A percentile compares a stretch with the other conserved stretches of the same genome.
phyloP scores from a whole-genome alignment of 2,888 invertebrate genomes.

The Synanthedon myopaeformis region DNA sequence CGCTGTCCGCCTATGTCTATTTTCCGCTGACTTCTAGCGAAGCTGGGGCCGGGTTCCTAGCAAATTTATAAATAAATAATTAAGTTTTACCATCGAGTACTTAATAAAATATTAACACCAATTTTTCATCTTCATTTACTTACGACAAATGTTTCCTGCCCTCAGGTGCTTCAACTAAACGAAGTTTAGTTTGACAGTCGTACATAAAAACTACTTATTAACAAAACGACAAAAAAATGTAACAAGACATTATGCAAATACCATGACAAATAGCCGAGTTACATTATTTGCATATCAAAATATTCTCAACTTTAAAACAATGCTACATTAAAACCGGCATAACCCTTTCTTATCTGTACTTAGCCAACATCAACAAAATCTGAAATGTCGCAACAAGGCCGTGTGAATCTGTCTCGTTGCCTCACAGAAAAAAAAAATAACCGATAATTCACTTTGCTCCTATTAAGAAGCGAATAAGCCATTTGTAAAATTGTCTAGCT shows the following conservation, averaged over 20 bases:
- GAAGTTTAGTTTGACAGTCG: too few species aligned
- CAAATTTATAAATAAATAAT: too few species aligned
- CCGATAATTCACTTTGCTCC: slow-evolving; percentile 47
- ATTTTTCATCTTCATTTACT: too few species aligned
- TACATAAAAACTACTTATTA: too few species aligned
- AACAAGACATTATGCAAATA: slow-evolving; percentile 15
- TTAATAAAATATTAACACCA: too few species aligned
- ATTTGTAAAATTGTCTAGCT: slow-evolving; percentile 56
- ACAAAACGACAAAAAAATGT: not conserved
- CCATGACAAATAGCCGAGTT: slow-evolving; percentile 13
- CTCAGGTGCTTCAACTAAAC: too few species aligned
- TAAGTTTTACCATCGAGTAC: too few species aligned
- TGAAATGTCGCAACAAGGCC: slow-evolving; percentile 54
- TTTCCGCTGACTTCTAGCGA: too few species aligned
- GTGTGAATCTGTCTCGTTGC: slow-evolving; percentile 51
- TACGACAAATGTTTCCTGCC: too few species aligned
- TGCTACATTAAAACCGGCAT: slow-evolving; percentile 47
- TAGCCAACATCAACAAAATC: slow-evolving; percentile 43
- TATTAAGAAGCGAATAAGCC: slow-evolving; percentile 44
- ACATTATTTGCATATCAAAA: slow-evolving; percentile 42
- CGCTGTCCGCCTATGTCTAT: too few species aligned
- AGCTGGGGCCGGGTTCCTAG: too few species aligned
- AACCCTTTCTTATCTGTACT: slow-evolving; percentile 52
- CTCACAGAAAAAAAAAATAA: slow-evolving; percentile 35
- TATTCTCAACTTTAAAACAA: slow-evolving; percentile 47